Percentiles rank a stretch among this genome's conserved stretches.
These are phyloP conservation scores for Tigriopus californicus DNA, from an alignment of 2,888 invertebrate genomes.

Conservation along the genomic window DNA sequence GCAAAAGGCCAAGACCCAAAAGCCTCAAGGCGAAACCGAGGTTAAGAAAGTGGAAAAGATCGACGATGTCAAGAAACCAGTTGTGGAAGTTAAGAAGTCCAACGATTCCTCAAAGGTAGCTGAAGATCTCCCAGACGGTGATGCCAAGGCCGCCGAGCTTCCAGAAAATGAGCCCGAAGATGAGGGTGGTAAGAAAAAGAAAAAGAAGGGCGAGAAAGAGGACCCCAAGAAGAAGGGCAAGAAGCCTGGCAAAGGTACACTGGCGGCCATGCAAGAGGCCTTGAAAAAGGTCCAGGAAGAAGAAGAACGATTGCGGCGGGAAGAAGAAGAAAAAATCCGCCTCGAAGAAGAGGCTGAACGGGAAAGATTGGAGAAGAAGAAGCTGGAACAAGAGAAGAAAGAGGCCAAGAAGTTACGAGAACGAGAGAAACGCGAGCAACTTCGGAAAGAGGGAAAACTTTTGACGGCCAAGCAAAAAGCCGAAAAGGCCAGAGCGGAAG, in stretches of 20 bases:
- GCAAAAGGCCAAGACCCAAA: constrained; percentile 18
- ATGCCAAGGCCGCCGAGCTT: constrained; percentile 14
- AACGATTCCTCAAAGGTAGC: background rate
- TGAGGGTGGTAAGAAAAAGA: constrained; percentile 22
- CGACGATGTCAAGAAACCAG: constrained; percentile 69
- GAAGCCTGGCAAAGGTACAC: constrained; percentile 63
- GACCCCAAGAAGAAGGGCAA: constrained; percentile 28
- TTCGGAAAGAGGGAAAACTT: constrained; percentile 90
- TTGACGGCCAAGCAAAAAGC: constrained; percentile 83
- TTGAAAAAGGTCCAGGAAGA: constrained; percentile 48
- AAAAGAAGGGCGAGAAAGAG: constrained; percentile 24
- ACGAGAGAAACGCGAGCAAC: constrained; percentile 71
- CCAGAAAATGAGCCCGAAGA: constrained; percentile 19
- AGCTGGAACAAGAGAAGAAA: constrained; percentile 67
- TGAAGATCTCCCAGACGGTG: constrained; percentile 14
- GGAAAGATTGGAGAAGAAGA: constrained; percentile 29
- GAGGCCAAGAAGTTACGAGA: constrained; percentile 76
- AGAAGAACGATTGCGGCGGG: constrained; percentile 49
- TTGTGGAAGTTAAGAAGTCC: constrained; percentile 43
- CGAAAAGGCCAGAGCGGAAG: constrained; percentile 68
- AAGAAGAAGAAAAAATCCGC: constrained; percentile 60
- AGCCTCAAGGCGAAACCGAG: constrained; percentile 21
- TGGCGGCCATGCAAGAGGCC: constrained; percentile 80
- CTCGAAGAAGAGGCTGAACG: constrained; percentile 41
- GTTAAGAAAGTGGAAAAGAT: constrained; percentile 67